Conservation (phyloP, 2,113 vertebrate species). For the Ochotona princeps region DNA sequence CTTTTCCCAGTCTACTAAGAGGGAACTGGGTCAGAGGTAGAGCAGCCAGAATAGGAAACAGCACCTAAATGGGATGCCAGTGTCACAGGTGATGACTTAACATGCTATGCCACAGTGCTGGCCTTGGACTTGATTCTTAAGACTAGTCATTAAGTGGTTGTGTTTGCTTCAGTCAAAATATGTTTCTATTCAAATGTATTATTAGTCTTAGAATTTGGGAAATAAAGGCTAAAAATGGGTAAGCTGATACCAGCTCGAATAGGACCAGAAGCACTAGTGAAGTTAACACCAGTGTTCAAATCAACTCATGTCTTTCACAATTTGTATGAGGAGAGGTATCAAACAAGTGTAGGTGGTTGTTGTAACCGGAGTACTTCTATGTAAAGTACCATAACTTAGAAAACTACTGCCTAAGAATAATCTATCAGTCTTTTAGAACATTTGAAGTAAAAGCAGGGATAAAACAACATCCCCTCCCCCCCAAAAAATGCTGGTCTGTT, state of each 20-base stretch:
- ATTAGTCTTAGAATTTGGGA: not conserved
- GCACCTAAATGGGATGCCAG: no score
- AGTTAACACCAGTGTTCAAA: not conserved
- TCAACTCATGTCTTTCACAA: not conserved
- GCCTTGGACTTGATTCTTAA: not conserved
- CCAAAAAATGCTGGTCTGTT: not conserved
- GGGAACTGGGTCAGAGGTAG: no score
- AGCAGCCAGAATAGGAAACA: no score
- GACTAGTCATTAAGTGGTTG: conserved; percentile 31
- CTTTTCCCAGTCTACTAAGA: no score
- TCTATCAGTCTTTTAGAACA: not conserved
- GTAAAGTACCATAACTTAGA: not conserved
- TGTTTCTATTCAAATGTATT: conserved; percentile 43
- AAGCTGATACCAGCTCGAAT: not conserved
- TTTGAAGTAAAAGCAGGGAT: not conserved
- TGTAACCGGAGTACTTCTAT: not conserved
- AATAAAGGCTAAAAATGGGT: conserved; percentile 19
- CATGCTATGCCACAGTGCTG: no score
- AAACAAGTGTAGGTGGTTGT: not conserved
- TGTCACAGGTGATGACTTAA: no score
- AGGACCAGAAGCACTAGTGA: not conserved
- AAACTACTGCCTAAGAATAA: not conserved
- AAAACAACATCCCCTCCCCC: not conserved
- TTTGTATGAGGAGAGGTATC: not conserved
- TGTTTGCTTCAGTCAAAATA: conserved; percentile 36